Percentiles rank a stretch among this genome's conserved stretches.
Evolutionary conservation across 1,140 invertebrate genomes (phyloP).

Genomic region (Zaprionus capensis): DNA sequence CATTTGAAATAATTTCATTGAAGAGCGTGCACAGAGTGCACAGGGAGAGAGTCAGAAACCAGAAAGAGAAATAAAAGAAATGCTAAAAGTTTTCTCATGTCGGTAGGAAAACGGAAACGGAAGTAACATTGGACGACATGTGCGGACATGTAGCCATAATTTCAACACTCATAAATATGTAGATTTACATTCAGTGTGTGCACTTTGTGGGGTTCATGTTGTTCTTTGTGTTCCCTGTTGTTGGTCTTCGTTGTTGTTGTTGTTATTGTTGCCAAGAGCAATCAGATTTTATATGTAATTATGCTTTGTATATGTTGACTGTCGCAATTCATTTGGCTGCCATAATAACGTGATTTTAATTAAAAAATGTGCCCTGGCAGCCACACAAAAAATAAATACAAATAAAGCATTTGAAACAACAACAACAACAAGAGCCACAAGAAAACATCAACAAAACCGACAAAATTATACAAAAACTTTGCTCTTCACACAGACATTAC

Average conservation of each 20-base stretch:
- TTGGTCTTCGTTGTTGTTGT: background rate
- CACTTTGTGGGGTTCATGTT: conserved; percentile 21
- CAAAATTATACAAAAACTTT: conserved; percentile 57
- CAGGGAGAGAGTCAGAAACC: background rate
- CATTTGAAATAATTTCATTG: conserved; percentile 64
- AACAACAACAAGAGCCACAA: conserved; percentile 26
- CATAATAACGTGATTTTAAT: conserved; percentile 36
- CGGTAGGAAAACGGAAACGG: conserved; percentile 70
- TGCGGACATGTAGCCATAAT: conserved; percentile 60
- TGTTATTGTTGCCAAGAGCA: conserved; percentile 9
- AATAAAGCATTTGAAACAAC: conserved; percentile 36
- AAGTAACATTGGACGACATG: conserved; percentile 70
- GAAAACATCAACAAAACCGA: conserved; percentile 38
- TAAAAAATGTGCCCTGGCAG: conserved; percentile 33
- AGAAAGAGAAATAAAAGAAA: conserved; percentile 51
- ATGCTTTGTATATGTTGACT: conserved; percentile 20
- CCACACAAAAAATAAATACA: conserved; percentile 40
- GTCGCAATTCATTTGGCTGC: conserved; percentile 37
- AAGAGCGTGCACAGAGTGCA: conserved; percentile 34
- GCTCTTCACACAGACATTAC: conserved; percentile 40
- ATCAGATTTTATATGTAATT: conserved; percentile 31
- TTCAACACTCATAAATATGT: conserved; percentile 71
- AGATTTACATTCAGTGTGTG: conserved; percentile 42
- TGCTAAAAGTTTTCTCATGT: conserved; percentile 80
- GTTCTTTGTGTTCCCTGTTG: background rate